Conservation (phyloP, 2,113 vertebrate genomes). For the Rhizomys pruinosus region DNA sequence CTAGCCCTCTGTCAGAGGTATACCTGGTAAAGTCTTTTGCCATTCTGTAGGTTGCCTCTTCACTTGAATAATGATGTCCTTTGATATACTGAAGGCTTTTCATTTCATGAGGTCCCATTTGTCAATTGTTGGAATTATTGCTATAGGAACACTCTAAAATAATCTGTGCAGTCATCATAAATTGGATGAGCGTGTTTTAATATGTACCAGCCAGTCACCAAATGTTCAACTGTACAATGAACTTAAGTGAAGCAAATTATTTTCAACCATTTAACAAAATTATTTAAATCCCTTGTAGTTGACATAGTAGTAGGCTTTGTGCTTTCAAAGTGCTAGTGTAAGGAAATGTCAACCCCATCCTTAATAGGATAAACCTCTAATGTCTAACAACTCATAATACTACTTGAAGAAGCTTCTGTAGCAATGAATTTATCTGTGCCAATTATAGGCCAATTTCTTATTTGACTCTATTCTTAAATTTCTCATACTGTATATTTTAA, state of each 20-base stretch:
- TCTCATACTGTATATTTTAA: background rate
- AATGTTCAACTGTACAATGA: constrained; percentile 50
- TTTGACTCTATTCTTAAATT: constrained; percentile 36
- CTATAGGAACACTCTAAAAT: constrained; percentile 45
- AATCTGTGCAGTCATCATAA: constrained; percentile 17
- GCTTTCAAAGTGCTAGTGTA: background rate
- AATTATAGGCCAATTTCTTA: background rate
- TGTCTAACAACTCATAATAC: background rate
- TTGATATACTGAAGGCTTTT: no score
- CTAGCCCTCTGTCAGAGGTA: no score
- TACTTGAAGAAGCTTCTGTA: background rate
- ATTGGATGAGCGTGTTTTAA: constrained; percentile 42
- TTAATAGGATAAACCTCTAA: background rate
- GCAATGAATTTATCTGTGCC: background rate
- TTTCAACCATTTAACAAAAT: constrained; percentile 42
- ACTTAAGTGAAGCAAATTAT: constrained; percentile 47
- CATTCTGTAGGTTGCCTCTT: no score
- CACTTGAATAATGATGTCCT: no score
- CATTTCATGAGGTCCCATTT: no score
- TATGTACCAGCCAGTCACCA: background rate
- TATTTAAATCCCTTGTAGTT: constrained; percentile 2
- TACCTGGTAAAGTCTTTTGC: no score
- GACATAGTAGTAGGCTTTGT: background rate
- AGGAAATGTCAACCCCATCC: background rate
- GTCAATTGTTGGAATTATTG: no score